These are phyloP conservation scores for Capromys pilorides DNA, from an alignment of 2,797 vertebrate species.

Conservation along the genomic window DNA sequence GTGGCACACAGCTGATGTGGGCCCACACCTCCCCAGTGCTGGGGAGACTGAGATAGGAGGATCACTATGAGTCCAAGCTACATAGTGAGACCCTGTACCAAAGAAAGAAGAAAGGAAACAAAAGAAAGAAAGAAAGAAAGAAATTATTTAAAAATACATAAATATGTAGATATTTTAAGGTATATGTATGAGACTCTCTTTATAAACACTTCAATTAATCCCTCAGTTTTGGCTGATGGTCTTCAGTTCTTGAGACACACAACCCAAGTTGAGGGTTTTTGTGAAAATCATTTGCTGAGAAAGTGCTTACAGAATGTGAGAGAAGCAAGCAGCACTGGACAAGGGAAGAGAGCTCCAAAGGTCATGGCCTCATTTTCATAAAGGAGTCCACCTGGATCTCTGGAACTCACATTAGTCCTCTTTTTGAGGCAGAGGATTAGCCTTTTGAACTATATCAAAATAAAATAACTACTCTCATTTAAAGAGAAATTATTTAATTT, in stretches of 20 bases:
- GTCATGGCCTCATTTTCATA: not conserved
- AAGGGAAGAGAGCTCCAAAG: not conserved
- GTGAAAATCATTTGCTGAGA: not conserved
- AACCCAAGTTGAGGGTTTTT: not conserved
- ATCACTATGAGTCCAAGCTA: no score
- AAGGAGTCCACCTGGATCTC: not conserved
- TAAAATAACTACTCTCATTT: not conserved
- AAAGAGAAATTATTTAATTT: not conserved
- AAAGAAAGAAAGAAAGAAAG: no score
- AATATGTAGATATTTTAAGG: not conserved
- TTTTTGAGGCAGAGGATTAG: not conserved
- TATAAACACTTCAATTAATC: constrained; percentile 6
- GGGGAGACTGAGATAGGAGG: no score
- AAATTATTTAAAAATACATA: no score
- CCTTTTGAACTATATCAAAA: not conserved
- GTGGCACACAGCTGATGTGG: no score
- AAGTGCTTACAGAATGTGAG: not conserved
- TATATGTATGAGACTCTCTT: not conserved
- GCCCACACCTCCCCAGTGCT: no score
- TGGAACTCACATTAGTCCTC: not conserved
- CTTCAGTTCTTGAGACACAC: not conserved
- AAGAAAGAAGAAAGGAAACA: no score
- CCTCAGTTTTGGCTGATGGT: not conserved
- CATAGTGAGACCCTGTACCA: no score
- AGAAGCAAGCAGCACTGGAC: not conserved